Evolutionary conservation across 2,888 invertebrate species (phyloP), one percentile per base, ranked within the genome.

Genomic region (Erynnis tages): DNA sequence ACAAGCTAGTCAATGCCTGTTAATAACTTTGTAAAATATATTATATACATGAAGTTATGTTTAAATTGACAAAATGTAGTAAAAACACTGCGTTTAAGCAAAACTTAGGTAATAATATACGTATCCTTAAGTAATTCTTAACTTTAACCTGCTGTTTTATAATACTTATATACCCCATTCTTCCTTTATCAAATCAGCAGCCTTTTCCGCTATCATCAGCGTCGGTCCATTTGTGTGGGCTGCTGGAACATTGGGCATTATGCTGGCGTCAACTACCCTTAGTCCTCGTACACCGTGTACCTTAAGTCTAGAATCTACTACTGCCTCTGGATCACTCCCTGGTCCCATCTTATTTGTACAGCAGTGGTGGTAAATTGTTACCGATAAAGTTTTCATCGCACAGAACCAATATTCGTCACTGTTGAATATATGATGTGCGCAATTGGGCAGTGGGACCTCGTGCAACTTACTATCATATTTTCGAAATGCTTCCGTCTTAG

Each of bases 371-470:
- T 91, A 91, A 56, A 91, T 85, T 0, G 91, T 90, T 34, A 82
- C 88, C 0, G 91, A 91, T 37, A 90, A 76, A n/a, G 82, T 82
- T 53, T 70, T 80, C 57, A 85, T 79, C 43, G 92, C 92, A 58
- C 96, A 96, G 27, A 89, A 91, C 93, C 94, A 93, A 68, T 94
- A 95, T 3, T 89, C 90, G 65, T 94, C 93, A 0, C 91, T 91
- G 25, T 83, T 78, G 59, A 92, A 91, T 37, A 70, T 74, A 37
- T 87, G 75, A 7, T 88, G 71, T 14, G 85, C 81, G 66, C 93
- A 93, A 6, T 90, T 91, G 0, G 92, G 91, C 48, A 92, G 81
- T 0, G 84, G 80, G 8, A 90, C 78, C 21, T 82, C 80, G 59
- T 92, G 92, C 19, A 91, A 69, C 54, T 79, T 83, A 3, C 90